Evolutionary conservation across 2,888 invertebrate species (phyloP).

Genomic region (Leptothorax acervorum): DNA sequence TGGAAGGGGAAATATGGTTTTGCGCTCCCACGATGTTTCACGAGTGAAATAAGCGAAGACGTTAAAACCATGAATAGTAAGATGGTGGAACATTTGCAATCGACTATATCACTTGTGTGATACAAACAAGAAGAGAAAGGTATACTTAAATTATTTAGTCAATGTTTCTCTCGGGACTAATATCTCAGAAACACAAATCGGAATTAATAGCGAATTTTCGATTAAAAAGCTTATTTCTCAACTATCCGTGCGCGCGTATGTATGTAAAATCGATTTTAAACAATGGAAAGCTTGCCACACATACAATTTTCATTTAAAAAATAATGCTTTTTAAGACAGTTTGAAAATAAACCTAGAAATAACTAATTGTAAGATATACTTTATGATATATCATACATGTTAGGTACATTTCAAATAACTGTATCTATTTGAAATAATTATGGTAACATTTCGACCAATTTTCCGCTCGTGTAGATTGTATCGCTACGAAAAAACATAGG

Average conservation of each 20-base stretch:
- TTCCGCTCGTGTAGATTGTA: not conserved
- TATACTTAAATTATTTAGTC: constrained; percentile 7
- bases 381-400: not conserved
- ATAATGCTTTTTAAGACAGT: no score
- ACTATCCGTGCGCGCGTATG: not conserved
- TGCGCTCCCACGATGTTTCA: not conserved
- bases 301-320: not conserved
- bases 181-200: not conserved
- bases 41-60: constrained; percentile 10
- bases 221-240: not conserved
- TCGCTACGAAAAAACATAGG: not conserved
- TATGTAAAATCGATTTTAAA: not conserved
- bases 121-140: not conserved
- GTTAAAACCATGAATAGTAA: constrained; percentile 12
- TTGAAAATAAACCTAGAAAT: not conserved
- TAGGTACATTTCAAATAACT: not conserved
- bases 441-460: not conserved
- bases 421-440: not conserved
- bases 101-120: not conserved
- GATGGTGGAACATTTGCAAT: not conserved
- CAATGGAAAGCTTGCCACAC: not conserved
- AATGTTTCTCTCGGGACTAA: not conserved
- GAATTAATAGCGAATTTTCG: not conserved
- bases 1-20: constrained; percentile 22
- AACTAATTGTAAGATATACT: not conserved